phyloP scores from a whole-genome alignment of 2,113 vertebrate genomes.

The Nerophis ophidion region DNA sequence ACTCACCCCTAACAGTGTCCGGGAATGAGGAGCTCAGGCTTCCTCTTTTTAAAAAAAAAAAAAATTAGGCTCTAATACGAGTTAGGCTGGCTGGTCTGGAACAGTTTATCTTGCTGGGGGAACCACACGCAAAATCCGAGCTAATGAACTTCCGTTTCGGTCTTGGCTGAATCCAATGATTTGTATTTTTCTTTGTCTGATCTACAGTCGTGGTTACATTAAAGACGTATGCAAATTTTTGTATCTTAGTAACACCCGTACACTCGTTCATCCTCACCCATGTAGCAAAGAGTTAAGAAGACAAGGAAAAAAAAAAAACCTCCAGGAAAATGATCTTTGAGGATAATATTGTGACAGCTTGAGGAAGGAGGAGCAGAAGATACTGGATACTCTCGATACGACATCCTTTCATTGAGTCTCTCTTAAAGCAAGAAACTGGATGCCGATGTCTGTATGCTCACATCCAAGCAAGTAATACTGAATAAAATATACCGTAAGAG shows the following conservation, averaged over 20 bases:
- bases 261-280: neutral
- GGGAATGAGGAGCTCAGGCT: constrained; percentile 48
- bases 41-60: constrained; percentile 32
- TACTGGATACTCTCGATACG: constrained; percentile 9
- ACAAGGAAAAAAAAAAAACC: neutral
- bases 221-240: neutral
- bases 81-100: constrained; percentile 40
- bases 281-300: constrained; percentile 3
- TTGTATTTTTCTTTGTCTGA: constrained; percentile 41
- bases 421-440: neutral
- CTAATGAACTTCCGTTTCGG: constrained; percentile 57
- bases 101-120: constrained; percentile 32
- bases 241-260: neutral
- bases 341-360: constrained; percentile 7
- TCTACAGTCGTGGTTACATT: constrained; percentile 10
- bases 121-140: constrained; percentile 36
- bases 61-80: constrained; percentile 22
- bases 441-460: neutral
- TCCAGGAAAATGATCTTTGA: constrained; percentile 13
- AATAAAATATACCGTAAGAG: constrained; percentile 14
- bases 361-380: neutral
- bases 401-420: constrained; percentile 12
- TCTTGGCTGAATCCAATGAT: constrained; percentile 48
- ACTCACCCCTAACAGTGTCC: constrained; percentile 40
- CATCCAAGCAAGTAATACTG: constrained; percentile 7